Evolutionary conservation across 2,113 vertebrate genomes (phyloP).

Genomic region (Lepidothrix coronata): DNA sequence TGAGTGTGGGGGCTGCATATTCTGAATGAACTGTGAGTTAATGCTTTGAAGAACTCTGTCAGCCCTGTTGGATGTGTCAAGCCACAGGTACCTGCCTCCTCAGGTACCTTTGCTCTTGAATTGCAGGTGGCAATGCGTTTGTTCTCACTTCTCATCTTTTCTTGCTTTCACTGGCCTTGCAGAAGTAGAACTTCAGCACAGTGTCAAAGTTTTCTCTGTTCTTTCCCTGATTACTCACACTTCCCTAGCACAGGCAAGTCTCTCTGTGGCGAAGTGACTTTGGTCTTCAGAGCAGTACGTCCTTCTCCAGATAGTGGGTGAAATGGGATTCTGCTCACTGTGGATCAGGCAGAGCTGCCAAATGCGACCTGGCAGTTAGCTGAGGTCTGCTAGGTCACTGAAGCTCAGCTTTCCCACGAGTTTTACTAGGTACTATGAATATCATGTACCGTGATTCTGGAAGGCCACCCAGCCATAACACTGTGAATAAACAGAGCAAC

Average conservation of each 20-base stretch:
- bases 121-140: background rate
- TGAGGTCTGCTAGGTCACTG: background rate
- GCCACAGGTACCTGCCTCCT: background rate
- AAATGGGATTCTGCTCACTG: background rate
- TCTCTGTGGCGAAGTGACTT: background rate
- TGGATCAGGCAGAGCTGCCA: background rate
- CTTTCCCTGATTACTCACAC: background rate
- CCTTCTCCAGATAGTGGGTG: background rate
- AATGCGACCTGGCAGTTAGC: background rate
- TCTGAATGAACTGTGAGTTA: background rate
- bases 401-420: conserved; percentile 14
- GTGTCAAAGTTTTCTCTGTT: background rate
- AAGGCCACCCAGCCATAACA: background rate
- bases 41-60: background rate
- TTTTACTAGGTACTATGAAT: conserved; percentile 8
- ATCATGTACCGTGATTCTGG: background rate
- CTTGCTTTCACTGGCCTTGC: background rate
- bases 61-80: background rate
- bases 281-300: background rate
- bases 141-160: background rate
- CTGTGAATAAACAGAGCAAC: background rate
- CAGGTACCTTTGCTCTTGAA: background rate
- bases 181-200: background rate
- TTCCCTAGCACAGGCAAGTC: background rate
- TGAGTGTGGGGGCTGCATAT: background rate